Base-by-base conservation (phyloP, 2,888 invertebrate genomes). In the Beris morrisii region DNA sequence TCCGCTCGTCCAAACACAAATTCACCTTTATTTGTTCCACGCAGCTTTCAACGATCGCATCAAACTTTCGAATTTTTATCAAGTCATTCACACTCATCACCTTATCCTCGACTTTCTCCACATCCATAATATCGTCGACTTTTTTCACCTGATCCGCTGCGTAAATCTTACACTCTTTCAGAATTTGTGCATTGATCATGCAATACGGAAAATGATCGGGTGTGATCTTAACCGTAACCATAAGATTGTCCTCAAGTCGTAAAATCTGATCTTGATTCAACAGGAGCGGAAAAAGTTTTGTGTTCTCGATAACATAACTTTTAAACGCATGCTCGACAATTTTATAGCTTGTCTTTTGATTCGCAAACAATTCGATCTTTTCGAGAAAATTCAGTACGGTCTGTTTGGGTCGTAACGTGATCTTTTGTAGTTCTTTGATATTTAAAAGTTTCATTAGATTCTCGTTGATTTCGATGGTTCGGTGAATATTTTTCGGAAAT, bases 91-190 rank as follows among this genome's bases (percentile, higher is more conserved):
- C 75, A 67, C 75, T 77, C 7, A 80, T 64, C 11, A 78, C 74
- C 0, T 73, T 73, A 9, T 69, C 65, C n/a, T 73, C 73, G 12
- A 70, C 66, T 11, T 61, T 52, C 48, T 71, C 71, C 30, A 76
- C 75, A 2, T 79, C 75, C 69, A 86, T 78, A n/a, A 85, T 74
- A 46, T 83, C 81, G 71, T 82, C 82, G 67, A 85, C 83, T 70
- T 83, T 82, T 69, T 84, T 82, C 74, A 77, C 75, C 54, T 78
- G 70, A 70, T 81, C 81, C 48, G 77, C 78, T 0, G 79, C 79
- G 71, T 77, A 76, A 50, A 82, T 75, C 70, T 79, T 79, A 11
- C 77, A 77, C 68, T 79, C 79, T 59, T 81, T 79, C 4, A 82
- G 71, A 50, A 81, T 76, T 67, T 78, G 77, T 4, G 77, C 73